A percentile compares a stretch with the other conserved stretches of the same genome.
phyloP scores from a whole-genome alignment of 2,797 vertebrate genomes.

The Gymnoscopelus microlampas region DNA sequence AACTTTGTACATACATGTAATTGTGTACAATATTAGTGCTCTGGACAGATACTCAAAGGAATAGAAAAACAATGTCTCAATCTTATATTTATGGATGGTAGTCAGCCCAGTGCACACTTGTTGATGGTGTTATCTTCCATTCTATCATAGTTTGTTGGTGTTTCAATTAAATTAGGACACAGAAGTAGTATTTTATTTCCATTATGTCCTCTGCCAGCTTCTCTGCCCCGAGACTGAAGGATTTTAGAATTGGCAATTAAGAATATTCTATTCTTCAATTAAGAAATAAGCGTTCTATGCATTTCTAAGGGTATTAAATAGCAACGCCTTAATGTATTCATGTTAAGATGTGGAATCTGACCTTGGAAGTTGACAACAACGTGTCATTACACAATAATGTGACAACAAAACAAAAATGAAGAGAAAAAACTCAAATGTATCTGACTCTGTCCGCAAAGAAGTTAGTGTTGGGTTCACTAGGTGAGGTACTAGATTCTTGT shows the following conservation, averaged over 20 bases:
- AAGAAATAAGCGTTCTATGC: background rate
- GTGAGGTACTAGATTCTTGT: background rate
- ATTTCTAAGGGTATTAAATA: conserved; percentile 16
- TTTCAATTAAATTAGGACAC: background rate
- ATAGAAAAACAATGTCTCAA: too few relatives aligned
- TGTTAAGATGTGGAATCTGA: background rate
- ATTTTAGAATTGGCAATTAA: conserved; percentile 15
- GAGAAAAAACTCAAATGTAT: background rate
- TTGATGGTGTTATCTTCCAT: background rate
- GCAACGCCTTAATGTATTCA: background rate
- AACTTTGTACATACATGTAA: background rate
- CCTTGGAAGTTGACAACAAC: background rate
- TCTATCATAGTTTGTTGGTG: conserved; percentile 25
- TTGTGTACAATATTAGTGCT: background rate
- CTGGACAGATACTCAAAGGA: too few relatives aligned
- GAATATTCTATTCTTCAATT: conserved; percentile 25
- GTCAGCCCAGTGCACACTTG: too few relatives aligned
- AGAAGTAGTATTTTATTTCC: background rate
- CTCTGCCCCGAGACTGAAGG: background rate
- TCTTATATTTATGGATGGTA: too few relatives aligned
- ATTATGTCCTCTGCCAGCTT: background rate
- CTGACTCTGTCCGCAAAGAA: background rate
- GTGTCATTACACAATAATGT: conserved; percentile 1
- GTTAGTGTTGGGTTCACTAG: background rate
- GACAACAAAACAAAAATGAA: background rate